Evolutionary conservation across 2,888 invertebrate species (phyloP).

Genomic region (Parasteatoda lunata): DNA sequence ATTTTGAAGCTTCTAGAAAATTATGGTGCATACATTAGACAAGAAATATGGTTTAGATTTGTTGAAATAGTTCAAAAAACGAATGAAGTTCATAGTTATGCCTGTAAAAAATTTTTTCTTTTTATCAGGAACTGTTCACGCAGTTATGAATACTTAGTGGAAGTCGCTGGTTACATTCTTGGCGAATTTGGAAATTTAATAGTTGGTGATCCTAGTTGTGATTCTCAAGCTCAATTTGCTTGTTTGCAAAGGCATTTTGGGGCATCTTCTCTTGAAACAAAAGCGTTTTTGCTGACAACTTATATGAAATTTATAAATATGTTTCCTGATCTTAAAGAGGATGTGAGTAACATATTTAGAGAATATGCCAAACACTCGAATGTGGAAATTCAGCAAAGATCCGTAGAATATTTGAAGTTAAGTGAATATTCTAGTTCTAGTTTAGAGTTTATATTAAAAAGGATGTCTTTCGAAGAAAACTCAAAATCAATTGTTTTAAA

Average conservation of each 20-base stretch:
- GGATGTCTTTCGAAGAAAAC: slow-evolving; percentile 22
- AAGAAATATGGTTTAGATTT: slow-evolving; percentile 17
- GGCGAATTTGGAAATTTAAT: slow-evolving; percentile 53
- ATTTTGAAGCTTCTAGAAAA: slow-evolving; percentile 26
- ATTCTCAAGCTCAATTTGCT: slow-evolving; percentile 8
- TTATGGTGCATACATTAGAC: slow-evolving; percentile 9
- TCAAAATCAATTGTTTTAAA: not conserved
- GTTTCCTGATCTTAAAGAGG: slow-evolving; percentile 18
- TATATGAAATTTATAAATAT: slow-evolving; percentile 45
- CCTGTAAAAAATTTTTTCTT: slow-evolving; percentile 8
- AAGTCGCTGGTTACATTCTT: slow-evolving; percentile 43
- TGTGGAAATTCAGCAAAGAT: slow-evolving; percentile 50
- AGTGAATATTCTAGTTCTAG: not conserved
- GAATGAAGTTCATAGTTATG: slow-evolving; percentile 16
- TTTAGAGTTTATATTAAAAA: slow-evolving; percentile 26
- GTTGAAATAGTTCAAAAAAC: slow-evolving; percentile 23
- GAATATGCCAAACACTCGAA: not conserved
- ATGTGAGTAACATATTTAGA: slow-evolving; percentile 10
- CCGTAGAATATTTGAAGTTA: slow-evolving; percentile 41
- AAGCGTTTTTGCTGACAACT: slow-evolving; percentile 40
- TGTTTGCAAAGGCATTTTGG: slow-evolving; percentile 10
- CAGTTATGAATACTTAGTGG: slow-evolving; percentile 16
- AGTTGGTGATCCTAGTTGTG: slow-evolving; percentile 12
- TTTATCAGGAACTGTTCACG: not conserved
- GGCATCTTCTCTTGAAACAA: slow-evolving; percentile 6